Evolutionary conservation across 2,888 invertebrate genomes (phyloP).

Genomic region (Chrysomela aeneicollis): DNA sequence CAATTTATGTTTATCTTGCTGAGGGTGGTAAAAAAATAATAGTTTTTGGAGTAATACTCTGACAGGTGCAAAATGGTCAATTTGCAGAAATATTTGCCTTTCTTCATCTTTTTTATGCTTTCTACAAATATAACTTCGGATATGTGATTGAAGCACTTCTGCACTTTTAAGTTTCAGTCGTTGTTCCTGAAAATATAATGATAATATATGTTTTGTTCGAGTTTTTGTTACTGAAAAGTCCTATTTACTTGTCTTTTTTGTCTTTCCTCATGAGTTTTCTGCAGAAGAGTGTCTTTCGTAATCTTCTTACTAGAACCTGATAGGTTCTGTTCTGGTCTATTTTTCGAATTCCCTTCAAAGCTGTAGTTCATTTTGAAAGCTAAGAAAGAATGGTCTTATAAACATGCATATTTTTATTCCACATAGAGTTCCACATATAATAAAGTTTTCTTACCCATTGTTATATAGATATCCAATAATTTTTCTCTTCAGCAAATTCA

Average conservation of each 20-base stretch:
- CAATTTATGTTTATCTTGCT: slow-evolving; percentile 72
- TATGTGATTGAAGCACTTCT: slow-evolving; percentile 82
- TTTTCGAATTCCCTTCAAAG: slow-evolving; percentile 91
- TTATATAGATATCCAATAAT: neutral
- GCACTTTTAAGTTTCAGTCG: slow-evolving; percentile 78
- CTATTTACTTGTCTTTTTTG: slow-evolving; percentile 80
- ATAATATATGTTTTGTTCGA: neutral
- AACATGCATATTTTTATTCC: too few species aligned
- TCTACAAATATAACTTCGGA: slow-evolving; percentile 77
- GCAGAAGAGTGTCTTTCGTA: slow-evolving; percentile 75
- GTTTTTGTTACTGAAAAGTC: neutral
- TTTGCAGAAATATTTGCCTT: slow-evolving; percentile 73
- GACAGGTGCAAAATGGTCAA: slow-evolving; percentile 62
- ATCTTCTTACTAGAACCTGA: slow-evolving; percentile 84
- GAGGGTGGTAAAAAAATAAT: slow-evolving; percentile 78
- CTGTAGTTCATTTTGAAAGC: slow-evolving; percentile 66
- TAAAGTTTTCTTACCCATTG: slow-evolving; percentile 19
- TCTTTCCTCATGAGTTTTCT: slow-evolving; percentile 85
- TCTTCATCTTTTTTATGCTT: slow-evolving; percentile 72
- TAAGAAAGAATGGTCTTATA: slow-evolving; percentile 39
- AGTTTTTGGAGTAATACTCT: slow-evolving; percentile 71
- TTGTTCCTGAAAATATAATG: slow-evolving; percentile 65
- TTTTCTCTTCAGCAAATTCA: too few species aligned
- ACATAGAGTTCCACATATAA: too few species aligned
- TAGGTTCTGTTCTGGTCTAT: slow-evolving; percentile 87